phyloP scores from a whole-genome alignment of 2,888 invertebrate genomes.

The Pheosia gnoma region DNA sequence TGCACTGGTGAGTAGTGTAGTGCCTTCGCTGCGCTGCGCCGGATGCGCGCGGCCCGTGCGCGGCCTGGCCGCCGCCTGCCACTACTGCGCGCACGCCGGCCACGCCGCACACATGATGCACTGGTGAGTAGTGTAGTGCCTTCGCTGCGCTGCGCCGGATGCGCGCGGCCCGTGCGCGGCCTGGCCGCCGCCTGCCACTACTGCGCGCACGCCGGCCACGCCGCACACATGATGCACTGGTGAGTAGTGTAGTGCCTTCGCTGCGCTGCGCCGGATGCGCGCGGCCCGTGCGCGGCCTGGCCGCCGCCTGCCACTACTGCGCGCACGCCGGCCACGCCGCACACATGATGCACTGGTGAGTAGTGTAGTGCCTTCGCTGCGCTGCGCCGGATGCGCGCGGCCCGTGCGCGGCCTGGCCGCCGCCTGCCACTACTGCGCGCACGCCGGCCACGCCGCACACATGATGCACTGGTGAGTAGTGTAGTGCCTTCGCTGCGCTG shows the following conservation, averaged over 20 bases:
- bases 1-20: conserved; percentile 85
- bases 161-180: conserved; percentile 90
- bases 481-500: too few species aligned
- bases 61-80: conserved; percentile 92
- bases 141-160: conserved; percentile 87
- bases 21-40: conserved; percentile 87
- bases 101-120: conserved; percentile 92
- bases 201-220: conserved; percentile 97
- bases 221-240: conserved; percentile 92
- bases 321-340: conserved; percentile 95
- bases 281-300: conserved; percentile 92
- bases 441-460: conserved; percentile 95
- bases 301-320: conserved; percentile 93
- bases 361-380: conserved; percentile 70
- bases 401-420: conserved; percentile 92
- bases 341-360: conserved; percentile 91
- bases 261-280: conserved; percentile 83
- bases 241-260: conserved; percentile 63
- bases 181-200: conserved; percentile 92
- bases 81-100: conserved; percentile 96
- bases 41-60: conserved; percentile 88
- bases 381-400: conserved; percentile 86
- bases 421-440: conserved; percentile 94
- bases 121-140: conserved; percentile 81
- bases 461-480: conserved; percentile 88